A percentile compares a stretch with the other conserved stretches of the same genome.
phyloP scores from a whole-genome alignment of 1,140 invertebrate species.

The Tetragnatha versicolor region DNA sequence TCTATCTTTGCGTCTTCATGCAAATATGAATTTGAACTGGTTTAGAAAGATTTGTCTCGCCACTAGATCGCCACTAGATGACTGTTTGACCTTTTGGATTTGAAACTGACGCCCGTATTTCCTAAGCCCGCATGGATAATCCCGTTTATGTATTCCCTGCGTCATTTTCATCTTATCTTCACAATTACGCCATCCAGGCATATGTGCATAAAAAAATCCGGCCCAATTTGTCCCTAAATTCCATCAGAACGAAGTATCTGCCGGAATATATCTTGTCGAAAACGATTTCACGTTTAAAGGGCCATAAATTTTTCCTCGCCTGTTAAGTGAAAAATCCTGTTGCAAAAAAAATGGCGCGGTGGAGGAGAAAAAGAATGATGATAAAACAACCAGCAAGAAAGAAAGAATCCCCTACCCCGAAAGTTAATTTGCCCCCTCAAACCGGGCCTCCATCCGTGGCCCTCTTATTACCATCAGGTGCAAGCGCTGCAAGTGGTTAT shows the following conservation, averaged over 20 bases:
- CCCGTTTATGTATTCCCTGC: neutral
- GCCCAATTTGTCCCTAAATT: neutral
- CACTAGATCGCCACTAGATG: too few species aligned
- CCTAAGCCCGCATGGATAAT: neutral
- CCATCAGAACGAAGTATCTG: too few species aligned
- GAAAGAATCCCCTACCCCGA: neutral
- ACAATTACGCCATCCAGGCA: neutral
- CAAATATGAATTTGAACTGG: too few species aligned
- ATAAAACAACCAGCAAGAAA: neutral
- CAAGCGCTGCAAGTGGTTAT: constrained; percentile 40
- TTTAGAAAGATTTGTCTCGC: too few species aligned
- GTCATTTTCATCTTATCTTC: neutral
- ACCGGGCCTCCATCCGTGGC: neutral
- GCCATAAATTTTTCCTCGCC: constrained; percentile 36
- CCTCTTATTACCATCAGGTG: constrained; percentile 50
- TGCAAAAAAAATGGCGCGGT: neutral
- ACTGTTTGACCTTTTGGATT: too few species aligned
- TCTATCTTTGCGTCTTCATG: too few species aligned
- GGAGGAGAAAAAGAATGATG: neutral
- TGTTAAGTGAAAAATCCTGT: neutral
- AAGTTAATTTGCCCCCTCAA: constrained; percentile 20
- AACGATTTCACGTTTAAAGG: constrained; percentile 5
- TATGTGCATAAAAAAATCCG: neutral
- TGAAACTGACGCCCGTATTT: neutral
- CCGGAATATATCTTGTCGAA: neutral